These are phyloP conservation scores for Spodoptera littoralis DNA, from an alignment of 2,888 invertebrate species.

Conservation along the genomic window DNA sequence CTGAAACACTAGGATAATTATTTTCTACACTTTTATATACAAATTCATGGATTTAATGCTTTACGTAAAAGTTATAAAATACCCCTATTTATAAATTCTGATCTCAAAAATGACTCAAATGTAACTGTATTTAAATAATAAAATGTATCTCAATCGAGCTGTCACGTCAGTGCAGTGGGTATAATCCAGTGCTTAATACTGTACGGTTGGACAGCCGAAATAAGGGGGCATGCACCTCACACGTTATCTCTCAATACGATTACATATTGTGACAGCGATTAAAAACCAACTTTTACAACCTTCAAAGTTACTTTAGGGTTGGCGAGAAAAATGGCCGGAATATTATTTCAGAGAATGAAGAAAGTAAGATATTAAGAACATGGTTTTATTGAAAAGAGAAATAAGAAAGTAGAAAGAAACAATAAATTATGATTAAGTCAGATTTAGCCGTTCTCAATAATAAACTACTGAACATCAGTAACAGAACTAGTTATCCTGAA, in stretches of 20 bases:
- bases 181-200: slow-evolving; percentile 40
- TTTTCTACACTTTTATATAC: too few species aligned
- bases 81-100: too few species aligned
- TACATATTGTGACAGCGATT: slow-evolving; percentile 64
- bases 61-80: too few species aligned
- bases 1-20: too few species aligned
- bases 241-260: slow-evolving; percentile 58
- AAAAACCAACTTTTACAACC: slow-evolving; percentile 69
- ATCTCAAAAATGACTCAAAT: slow-evolving; percentile 9
- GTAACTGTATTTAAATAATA: slow-evolving; percentile 22
- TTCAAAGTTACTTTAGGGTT: slow-evolving; percentile 49
- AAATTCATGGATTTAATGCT: too few species aligned
- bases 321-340: slow-evolving; percentile 12
- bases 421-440: too few species aligned
- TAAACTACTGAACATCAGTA: too few species aligned
- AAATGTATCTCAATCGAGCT: slow-evolving; percentile 37
- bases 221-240: slow-evolving; percentile 34
- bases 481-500: too few species aligned
- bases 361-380: too few species aligned
- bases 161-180: slow-evolving; percentile 16
- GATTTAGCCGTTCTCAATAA: too few species aligned
- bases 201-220: slow-evolving; percentile 47
- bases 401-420: too few species aligned
- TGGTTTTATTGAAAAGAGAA: too few species aligned
- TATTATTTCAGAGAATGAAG: background rate